Evolutionary conservation across 2,797 vertebrate genomes (phyloP), one percentile per base, ranked within the genome.

Genomic region (Lacerta viridis): DNA sequence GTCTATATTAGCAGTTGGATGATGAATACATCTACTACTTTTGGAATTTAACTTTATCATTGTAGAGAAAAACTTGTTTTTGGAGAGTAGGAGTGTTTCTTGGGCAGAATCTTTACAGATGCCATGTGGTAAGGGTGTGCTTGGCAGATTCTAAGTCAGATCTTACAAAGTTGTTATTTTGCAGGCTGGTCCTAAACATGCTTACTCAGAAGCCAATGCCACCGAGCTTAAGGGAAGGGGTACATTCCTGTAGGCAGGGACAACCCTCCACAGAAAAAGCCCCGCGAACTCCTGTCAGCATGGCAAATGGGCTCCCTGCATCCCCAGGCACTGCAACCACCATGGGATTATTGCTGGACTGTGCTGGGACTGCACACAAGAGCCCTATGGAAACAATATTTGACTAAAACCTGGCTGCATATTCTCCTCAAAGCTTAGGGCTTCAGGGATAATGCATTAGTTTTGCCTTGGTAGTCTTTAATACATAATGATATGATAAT

Each of bases 381-480:
- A 61, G 7, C 36, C 13, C 33, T 84, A 25, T 74, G n/a, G 33
- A 59, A 29, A 18, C 18, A 74, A 33, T 3, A 2, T 74, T 59
- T 61, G 18, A 61, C 87, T 90, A 69, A 43, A 85, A 61, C 87
- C 55, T 85, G 88, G 77, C 80, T 88, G 90, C 59, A 84, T 90
- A 89, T 85, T 91, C 2, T 69, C 46, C 20, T 78, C 27, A 77
- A 89, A 87, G 92, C 88, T 88, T 92, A 93, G 88, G 59, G 27
- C 36, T 61, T 39, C 36, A 27, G 9, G 77, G 77, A 91, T 69
- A 87, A 88, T 84, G 81, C 91, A 94, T 85, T 77, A 84, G 88
- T 85, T 93, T 93, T 94, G 91, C 80, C 93, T 84, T 90, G 92
- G 90, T 80, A 86, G 87, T 72, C 69, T 83, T 87, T 93, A 93